Evolutionary conservation across 2,888 invertebrate species (phyloP), one percentile per base, ranked within the genome.

Genomic region (Napeogenes sylphis): DNA sequence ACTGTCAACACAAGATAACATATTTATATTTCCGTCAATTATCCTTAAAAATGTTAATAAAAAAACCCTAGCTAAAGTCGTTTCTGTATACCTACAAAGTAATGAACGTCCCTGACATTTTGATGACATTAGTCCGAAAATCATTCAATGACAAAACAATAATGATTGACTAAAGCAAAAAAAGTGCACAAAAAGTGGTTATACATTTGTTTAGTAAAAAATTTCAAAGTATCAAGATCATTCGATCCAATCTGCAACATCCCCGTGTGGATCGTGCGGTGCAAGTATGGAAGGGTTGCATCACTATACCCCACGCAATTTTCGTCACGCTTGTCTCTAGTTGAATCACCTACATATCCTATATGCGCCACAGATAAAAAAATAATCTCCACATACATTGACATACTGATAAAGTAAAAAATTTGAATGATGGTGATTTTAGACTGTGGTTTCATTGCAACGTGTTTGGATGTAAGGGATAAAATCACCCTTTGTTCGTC

Each of bases 281-380:
- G 61, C 64, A 58, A 64, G 46, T 56, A 54, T 14, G 58, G 61
- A 87, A 87, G 88, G 88, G 88, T 89, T 89, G 86, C 87, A 83
- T 86, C 84, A 85, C 78, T 71, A 75, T 71, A 68, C 80, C 75
- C 80, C 81, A 81, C 80, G 76, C 73, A 73, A 79, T 78, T 82
- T 85, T 85, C 81, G 87, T 78, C 85, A 87, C 84, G 87, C 80
- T 80, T 83, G 83, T 85, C 85, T 82, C 82, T 73, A 61, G 63
- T 65, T 58, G 56, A 60, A 64, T 60, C 62, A 66, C 70, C 65
- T 62, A 21, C 66, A 63, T 63, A 64, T 45, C 53, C 53, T 35
- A 32, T 21, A 14, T 63, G 13, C 46, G 51, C 38, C 69, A 69
- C 68, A 73, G 71, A 58, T 42, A 42, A 79, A 68, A 57, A 67